Base-by-base conservation (phyloP, 2,888 invertebrate genomes). In the Lochmaea crataegi region DNA sequence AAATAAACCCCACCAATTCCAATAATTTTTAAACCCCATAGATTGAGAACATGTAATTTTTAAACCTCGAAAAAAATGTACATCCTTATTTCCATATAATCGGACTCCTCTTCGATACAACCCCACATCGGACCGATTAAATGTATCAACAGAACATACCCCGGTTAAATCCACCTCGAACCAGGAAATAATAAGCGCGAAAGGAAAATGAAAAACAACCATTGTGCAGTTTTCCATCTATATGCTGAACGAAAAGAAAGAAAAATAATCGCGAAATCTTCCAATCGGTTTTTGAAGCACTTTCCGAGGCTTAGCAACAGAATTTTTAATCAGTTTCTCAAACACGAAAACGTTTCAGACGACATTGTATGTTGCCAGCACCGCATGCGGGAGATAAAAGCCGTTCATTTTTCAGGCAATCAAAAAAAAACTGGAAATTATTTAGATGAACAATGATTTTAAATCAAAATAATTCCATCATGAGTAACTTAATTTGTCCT, bases 281-380 rank as follows among this genome's bases (percentile, higher is more conserved):
- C 80, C 85, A 83, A 84, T 83, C 85, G 82, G 85, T 82, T 84
- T 84, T 83, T 80, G 81, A 79, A 82, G 84, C 85, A 85, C 86
- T 86, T 85, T 82, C 83, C 82, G 80, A 76, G 84, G 86, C 86
- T 86, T 86, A 86, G 80, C 85, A 84, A 83, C 83, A 83, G 84
- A 85, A 86, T 86, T 86, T 86, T 86, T 86, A 86, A 86, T 86
- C 86, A 86, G 84, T 81, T 86, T 84, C 86, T 86, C 86, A 86
- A 86, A 86, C 86, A 86, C 82, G 81, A 11, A 78, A 79, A 75
- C 71, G 76, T 75, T 80, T 76, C 78, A 80, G 80, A 81, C 77
- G 76, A 63, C 58, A 53, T 26, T 18, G 26, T 65, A 16, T 32
- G 53, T 38, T 38, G 53, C 18, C 14, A 14, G 14, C 14, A 26